phyloP scores from a whole-genome alignment of 2,888 invertebrate genomes.

The Plagodis dolabraria region DNA sequence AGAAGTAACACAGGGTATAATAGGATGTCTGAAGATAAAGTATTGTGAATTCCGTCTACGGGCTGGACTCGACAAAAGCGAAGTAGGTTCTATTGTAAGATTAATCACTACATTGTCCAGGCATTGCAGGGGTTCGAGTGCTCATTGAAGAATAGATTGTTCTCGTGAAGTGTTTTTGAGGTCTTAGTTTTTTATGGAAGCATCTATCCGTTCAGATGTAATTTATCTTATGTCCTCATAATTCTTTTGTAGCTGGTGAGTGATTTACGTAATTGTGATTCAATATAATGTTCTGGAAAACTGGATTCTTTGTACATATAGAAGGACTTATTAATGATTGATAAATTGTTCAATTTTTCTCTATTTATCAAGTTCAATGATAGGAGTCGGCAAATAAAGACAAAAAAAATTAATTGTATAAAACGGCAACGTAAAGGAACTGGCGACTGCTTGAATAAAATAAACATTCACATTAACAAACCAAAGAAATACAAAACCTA shows the following conservation, averaged over 20 bases:
- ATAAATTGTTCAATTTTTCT: constrained; percentile 39
- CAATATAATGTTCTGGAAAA: not conserved
- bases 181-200: not conserved
- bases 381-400: constrained; percentile 59
- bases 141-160: constrained; percentile 14
- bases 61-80: constrained; percentile 15
- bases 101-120: constrained; percentile 24
- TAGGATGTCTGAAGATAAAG: constrained; percentile 4
- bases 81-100: constrained; percentile 27
- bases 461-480: constrained; percentile 23
- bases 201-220: not conserved
- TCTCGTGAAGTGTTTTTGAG: constrained; percentile 13
- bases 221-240: not conserved
- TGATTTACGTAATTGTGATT: no score
- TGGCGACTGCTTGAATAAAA: constrained; percentile 41
- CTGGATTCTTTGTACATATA: constrained; percentile 7
- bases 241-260: not conserved
- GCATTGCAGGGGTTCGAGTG: constrained; percentile 11
- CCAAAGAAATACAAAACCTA: constrained; percentile 16
- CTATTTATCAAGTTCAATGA: constrained; percentile 60
- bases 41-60: constrained; percentile 20
- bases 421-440: constrained; percentile 49
- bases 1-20: constrained; percentile 1
- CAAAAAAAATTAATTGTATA: constrained; percentile 46
- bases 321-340: constrained; percentile 23